Conservation (phyloP, 2,797 vertebrate genomes). For the Acanthurus tractus region DNA sequence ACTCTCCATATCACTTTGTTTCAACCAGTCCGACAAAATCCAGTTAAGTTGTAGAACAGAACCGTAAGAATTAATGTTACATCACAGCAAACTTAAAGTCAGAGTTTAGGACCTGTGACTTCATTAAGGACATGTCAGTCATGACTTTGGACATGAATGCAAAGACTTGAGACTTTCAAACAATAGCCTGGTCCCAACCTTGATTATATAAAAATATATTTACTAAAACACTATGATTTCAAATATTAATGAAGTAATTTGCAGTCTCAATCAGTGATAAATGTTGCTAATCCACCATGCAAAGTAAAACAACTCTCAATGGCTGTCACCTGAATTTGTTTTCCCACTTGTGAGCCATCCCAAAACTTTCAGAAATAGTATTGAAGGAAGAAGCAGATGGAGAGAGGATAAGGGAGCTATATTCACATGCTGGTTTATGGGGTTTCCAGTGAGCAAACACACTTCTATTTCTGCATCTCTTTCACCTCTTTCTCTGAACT, state of each 20-base stretch:
- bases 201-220: too few species aligned
- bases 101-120: too few species aligned
- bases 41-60: too few species aligned
- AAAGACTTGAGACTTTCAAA: too few species aligned
- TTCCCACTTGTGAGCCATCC: slow-evolving; percentile 3
- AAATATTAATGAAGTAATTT: not conserved
- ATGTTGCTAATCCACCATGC: not conserved
- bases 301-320: slow-evolving; percentile 1
- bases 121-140: too few species aligned
- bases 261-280: not conserved
- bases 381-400: not conserved
- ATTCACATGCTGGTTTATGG: slow-evolving; percentile 61
- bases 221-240: not conserved
- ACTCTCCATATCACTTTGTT: too few species aligned
- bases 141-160: too few species aligned
- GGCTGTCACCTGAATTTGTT: slow-evolving; percentile 26
- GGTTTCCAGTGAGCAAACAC: slow-evolving; percentile 78
- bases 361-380: slow-evolving; percentile 36
- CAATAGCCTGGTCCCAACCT: too few species aligned
- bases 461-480: slow-evolving; percentile 75
- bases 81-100: too few species aligned
- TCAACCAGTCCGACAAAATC: too few species aligned
- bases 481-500: slow-evolving; percentile 48
- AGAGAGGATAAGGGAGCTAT: slow-evolving; percentile 24
- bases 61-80: too few species aligned